Percentiles rank a stretch among this genome's conserved stretches.
Conservation (phyloP, 2,113 vertebrate genomes). For the Pseudorectes ferrugineus region DNA sequence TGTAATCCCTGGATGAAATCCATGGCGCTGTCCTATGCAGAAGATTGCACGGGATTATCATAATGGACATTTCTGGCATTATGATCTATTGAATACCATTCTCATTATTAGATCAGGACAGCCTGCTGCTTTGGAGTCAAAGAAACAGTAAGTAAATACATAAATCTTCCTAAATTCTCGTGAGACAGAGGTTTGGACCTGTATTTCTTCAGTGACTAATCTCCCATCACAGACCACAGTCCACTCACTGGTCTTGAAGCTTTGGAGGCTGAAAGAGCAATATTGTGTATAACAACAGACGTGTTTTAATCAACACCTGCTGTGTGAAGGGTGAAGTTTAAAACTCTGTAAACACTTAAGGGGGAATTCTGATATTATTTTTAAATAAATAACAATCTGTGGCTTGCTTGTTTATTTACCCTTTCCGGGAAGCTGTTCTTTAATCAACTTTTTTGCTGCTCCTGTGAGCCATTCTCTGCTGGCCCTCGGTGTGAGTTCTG, state of each 20-base stretch:
- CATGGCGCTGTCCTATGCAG: background rate
- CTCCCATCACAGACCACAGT: background rate
- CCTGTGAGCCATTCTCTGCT: background rate
- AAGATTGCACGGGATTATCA: background rate
- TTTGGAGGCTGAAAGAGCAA: background rate
- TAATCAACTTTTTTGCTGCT: background rate
- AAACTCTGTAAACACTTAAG: background rate
- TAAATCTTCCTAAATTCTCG: background rate
- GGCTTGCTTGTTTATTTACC: background rate
- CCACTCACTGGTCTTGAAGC: background rate
- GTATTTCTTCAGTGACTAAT: background rate
- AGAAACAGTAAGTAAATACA: slow-evolving; percentile 5
- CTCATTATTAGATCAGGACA: background rate
- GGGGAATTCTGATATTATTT: background rate
- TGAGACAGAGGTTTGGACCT: background rate
- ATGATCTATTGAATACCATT: background rate
- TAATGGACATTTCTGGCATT: slow-evolving; percentile 36
- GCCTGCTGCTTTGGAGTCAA: background rate
- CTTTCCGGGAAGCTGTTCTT: background rate
- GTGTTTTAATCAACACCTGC: background rate
- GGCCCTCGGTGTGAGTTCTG: background rate
- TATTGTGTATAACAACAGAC: background rate
- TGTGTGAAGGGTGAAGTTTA: background rate
- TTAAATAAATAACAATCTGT: background rate
- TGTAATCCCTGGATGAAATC: background rate